Conservation (phyloP, 2,113 vertebrate species). For the Lethenteron reissneri region DNA sequence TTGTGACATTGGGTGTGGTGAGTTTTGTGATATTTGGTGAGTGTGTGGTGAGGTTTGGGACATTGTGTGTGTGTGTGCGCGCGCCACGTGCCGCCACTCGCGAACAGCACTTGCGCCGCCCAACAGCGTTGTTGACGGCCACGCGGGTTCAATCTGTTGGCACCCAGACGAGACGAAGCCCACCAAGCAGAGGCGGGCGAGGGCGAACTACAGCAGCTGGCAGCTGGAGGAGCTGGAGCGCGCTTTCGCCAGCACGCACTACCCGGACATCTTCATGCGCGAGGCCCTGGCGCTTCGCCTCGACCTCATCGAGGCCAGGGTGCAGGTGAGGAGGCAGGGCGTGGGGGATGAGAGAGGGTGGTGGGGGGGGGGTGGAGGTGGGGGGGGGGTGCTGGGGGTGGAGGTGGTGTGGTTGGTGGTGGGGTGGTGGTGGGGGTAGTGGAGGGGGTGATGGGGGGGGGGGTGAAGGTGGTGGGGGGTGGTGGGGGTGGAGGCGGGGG, state of each 20-base stretch:
- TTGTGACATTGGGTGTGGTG: too few species aligned
- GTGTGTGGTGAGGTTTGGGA: not conserved
- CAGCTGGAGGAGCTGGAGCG: constrained; percentile 54
- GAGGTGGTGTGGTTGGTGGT: too few species aligned
- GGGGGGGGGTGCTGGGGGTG: too few species aligned
- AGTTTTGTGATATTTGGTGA: not conserved
- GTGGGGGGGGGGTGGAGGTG: too few species aligned
- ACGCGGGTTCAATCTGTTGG: constrained; percentile 11
- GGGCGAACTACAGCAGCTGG: constrained; percentile 60
- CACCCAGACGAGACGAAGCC: constrained; percentile 43
- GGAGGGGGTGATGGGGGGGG: too few species aligned
- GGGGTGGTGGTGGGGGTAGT: too few species aligned
- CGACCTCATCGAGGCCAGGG: constrained; percentile 44
- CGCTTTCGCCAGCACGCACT: constrained; percentile 41
- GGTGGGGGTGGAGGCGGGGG: too few species aligned
- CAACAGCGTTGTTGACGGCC: too few species aligned
- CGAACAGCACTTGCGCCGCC: too few species aligned
- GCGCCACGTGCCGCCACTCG: too few species aligned
- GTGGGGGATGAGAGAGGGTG: too few species aligned
- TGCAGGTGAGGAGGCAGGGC: constrained; percentile 24
- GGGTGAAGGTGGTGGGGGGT: too few species aligned
- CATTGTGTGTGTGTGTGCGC: not conserved
- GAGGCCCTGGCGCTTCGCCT: constrained; percentile 44
- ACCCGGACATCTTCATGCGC: constrained; percentile 51
- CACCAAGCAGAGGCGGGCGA: constrained; percentile 41